Percentiles rank a stretch among this genome's conserved stretches.
These are phyloP conservation scores for Rosalia funebris DNA, from an alignment of 2,888 invertebrate genomes.

Conservation along the genomic window DNA sequence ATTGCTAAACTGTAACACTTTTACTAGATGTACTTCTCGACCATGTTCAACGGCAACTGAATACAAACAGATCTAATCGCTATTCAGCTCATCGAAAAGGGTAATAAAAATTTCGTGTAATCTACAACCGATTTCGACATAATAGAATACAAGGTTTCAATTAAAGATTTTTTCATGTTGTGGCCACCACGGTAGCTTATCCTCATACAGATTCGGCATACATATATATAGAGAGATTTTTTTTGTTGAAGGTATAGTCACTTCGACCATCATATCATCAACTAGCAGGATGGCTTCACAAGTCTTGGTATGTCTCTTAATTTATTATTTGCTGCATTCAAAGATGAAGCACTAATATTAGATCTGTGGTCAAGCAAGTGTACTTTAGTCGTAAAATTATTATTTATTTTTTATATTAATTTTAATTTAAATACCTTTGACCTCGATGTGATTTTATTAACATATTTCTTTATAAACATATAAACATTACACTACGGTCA, in stretches of 20 bases:
- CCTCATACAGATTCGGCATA: slow-evolving; percentile 13
- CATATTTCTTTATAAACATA: no score
- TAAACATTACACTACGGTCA: no score
- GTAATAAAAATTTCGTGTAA: slow-evolving; percentile 9
- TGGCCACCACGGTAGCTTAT: neutral
- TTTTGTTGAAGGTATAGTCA: slow-evolving; percentile 35
- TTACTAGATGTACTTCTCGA: neutral
- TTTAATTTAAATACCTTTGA: no score
- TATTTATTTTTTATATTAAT: neutral
- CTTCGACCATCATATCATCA: slow-evolving; percentile 32
- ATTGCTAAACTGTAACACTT: neutral
- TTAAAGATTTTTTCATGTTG: slow-evolving; percentile 28
- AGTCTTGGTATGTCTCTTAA: slow-evolving; percentile 37
- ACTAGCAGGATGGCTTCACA: slow-evolving; percentile 43
- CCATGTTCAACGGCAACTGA: neutral
- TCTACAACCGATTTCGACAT: slow-evolving; percentile 33
- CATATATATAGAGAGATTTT: slow-evolving; percentile 39
- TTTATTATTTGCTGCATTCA: no score
- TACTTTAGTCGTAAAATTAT: neutral
- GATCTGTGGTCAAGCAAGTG: neutral
- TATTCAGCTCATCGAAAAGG: slow-evolving; percentile 11
- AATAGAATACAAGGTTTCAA: slow-evolving; percentile 27
- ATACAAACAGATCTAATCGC: slow-evolving; percentile 19
- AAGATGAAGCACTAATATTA: neutral
- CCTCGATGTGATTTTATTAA: neutral